Evolutionary conservation across 2,113 vertebrate species (phyloP), one percentile per base, ranked within the genome.

Genomic region (Telmatochromis sp.): DNA sequence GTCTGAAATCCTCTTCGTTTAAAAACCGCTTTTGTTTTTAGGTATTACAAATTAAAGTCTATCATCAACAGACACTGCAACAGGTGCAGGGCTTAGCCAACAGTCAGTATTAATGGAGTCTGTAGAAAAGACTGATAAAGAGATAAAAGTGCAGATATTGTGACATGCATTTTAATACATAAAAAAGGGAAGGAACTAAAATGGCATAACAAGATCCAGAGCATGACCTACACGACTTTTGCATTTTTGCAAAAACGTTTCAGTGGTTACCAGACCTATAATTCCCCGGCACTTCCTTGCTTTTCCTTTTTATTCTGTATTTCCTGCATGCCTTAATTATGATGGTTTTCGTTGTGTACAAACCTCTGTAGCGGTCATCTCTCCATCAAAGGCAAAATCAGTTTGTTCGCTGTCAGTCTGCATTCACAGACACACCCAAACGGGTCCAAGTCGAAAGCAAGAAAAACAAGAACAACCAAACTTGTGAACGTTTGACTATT

Each of bases 321-420:
- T 35, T 58, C n/a, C 71, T 21, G 81, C 45, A 89, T 84, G 85
- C 54, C 21, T 81, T 68, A 53, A 37, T 63, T 19, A 10, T n/a
- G 4, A 73, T 5, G 7, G 17, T 7, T 42, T 40, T 73, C 79
- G 45, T 12, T 4, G 54, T 80, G 88, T 96, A 98, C 98, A 96
- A 96, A 99, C 98, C 98, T 99, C 98, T 0, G 98, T 98, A 91
- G 97, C 97, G 1, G 98, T 98, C 86, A 98, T 97, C 92, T 99
- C 98, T 85, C 97, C 98, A 45, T 99, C 98, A 40, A 97, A 98
- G 3, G 97, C 97, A 26, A 98, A 98, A 88, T 99, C 98, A 5
- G 98, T 98, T 94, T 97, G 97, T 89, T 99, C 98, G 91, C 98
- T 99, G 97, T 99, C 98, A 4, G 98, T 99, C 98, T 99, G 95